A percentile compares a stretch with the other conserved stretches of the same genome.
Evolutionary conservation across 1,140 invertebrate species (phyloP).

Genomic region (Probaryconus sp.): DNA sequence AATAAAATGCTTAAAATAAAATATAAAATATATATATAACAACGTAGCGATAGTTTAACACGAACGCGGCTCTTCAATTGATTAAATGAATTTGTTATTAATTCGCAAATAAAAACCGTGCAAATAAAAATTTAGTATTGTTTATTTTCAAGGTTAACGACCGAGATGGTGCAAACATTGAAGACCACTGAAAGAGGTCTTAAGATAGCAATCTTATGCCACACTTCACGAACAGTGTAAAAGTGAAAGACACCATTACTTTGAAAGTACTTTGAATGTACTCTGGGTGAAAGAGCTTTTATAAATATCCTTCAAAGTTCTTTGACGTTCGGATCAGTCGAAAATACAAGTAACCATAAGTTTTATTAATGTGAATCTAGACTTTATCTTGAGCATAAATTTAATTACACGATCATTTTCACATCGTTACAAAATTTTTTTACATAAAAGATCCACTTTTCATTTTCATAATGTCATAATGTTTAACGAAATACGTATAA

Average conservation of each 20-base stretch:
- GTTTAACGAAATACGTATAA: no score
- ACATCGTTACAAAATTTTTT: no score
- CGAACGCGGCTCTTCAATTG: no score
- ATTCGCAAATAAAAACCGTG: constrained; percentile 35
- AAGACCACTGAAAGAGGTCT: constrained; percentile 45
- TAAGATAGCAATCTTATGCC: constrained; percentile 56
- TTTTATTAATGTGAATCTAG: constrained; percentile 34
- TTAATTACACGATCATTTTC: no score
- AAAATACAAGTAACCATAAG: constrained; percentile 38
- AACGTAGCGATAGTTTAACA: no score
- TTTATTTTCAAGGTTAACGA: constrained; percentile 52
- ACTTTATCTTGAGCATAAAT: constrained; percentile 10
- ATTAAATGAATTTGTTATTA: constrained; percentile 1
- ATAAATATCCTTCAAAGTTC: constrained; percentile 51
- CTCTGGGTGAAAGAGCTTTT: constrained; percentile 41
- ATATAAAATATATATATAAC: no score
- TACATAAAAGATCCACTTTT: no score
- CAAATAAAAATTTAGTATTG: constrained; percentile 43
- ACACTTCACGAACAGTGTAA: constrained; percentile 47
- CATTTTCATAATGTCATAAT: no score
- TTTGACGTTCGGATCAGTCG: constrained; percentile 25
- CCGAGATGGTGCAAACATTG: constrained; percentile 52
- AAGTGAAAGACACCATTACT: constrained; percentile 54
- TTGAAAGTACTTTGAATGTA: constrained; percentile 49
- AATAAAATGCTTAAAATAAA: not conserved